phyloP scores from a whole-genome alignment of 2,888 invertebrate genomes.

The Papilio elwesi region DNA sequence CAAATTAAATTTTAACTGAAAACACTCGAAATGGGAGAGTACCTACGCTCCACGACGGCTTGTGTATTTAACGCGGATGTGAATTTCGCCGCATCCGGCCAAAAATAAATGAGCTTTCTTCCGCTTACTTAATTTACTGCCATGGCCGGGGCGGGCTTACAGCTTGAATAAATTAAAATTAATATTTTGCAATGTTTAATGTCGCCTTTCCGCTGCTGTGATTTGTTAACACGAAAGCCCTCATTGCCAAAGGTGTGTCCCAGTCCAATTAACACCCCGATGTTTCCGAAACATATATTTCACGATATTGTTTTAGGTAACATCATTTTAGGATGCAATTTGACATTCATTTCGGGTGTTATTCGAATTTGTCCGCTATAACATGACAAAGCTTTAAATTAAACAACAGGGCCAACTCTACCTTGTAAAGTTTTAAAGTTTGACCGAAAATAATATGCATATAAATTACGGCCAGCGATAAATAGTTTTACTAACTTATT shows the following conservation, averaged over 20 bases:
- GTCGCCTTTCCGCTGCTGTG: slow-evolving; percentile 63
- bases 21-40: slow-evolving; percentile 74
- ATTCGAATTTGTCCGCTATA: not conserved
- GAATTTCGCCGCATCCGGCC: slow-evolving; percentile 81
- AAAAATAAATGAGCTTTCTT: slow-evolving; percentile 84
- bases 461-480: too few relatives aligned
- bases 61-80: slow-evolving; percentile 83
- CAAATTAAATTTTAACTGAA: slow-evolving; percentile 80
- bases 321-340: not conserved
- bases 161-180: slow-evolving; percentile 79
- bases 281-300: slow-evolving; percentile 15
- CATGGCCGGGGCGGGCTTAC: slow-evolving; percentile 69
- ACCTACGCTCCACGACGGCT: slow-evolving; percentile 70
- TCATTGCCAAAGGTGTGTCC: slow-evolving; percentile 28
- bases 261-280: slow-evolving; percentile 34
- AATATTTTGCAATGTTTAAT: slow-evolving; percentile 76
- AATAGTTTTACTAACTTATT: too few relatives aligned
- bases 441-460: not conserved
- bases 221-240: slow-evolving; percentile 65
- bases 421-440: not conserved
- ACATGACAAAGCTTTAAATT: not conserved
- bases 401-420: not conserved
- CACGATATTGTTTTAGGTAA: slow-evolving; percentile 14
- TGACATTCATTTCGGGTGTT: not conserved
- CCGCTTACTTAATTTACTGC: slow-evolving; percentile 82